Evolutionary conservation across 2,888 invertebrate genomes (phyloP).

Genomic region (Schizotus pectinicornis): DNA sequence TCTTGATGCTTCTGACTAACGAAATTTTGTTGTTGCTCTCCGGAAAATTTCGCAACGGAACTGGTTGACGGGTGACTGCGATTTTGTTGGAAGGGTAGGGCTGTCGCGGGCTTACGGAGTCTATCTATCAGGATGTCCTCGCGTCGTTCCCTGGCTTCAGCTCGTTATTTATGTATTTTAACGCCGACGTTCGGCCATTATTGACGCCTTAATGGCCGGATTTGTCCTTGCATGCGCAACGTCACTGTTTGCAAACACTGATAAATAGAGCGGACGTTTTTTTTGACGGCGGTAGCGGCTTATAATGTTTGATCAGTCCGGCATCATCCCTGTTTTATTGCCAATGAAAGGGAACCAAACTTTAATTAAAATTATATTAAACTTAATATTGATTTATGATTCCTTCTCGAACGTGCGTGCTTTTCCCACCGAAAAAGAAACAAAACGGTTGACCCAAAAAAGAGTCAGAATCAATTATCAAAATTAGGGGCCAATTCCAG

Average conservation of each 20-base stretch:
- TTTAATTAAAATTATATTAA: constrained; percentile 11
- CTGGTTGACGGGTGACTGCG: constrained; percentile 4
- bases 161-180: constrained; percentile 59
- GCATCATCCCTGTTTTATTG: constrained; percentile 46
- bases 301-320: constrained; percentile 50
- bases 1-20: neutral
- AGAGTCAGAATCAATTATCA: no score
- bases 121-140: constrained; percentile 52
- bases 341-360: constrained; percentile 12
- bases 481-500: no score
- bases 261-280: constrained; percentile 54
- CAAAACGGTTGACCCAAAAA: no score
- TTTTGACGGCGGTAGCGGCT: constrained; percentile 37
- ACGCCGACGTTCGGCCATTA: constrained; percentile 58
- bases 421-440: no score
- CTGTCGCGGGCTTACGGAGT: constrained; percentile 42
- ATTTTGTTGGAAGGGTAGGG: constrained; percentile 24
- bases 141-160: constrained; percentile 45
- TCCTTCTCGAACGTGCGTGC: no score
- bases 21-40: neutral
- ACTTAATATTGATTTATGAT: neutral
- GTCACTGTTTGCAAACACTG: constrained; percentile 59
- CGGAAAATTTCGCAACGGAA: no score
- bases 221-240: constrained; percentile 57
- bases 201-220: constrained; percentile 60